Evolutionary conservation across 2,797 vertebrate genomes (phyloP).

Genomic region (Eutrigla gurnardus): DNA sequence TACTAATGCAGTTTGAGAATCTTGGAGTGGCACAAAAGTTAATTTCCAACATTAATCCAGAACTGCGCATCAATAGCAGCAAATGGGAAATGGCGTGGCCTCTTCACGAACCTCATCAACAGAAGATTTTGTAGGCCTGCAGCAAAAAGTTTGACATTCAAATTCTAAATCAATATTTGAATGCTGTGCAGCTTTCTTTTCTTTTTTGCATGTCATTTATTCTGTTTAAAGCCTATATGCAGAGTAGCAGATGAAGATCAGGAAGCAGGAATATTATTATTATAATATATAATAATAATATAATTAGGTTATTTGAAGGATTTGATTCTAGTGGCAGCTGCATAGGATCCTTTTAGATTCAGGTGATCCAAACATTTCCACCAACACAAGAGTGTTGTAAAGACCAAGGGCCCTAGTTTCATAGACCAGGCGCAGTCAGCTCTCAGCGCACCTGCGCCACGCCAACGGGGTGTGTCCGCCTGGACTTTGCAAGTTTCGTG

Average conservation of each 20-base stretch:
- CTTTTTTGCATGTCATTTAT: not conserved
- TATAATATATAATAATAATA: no score
- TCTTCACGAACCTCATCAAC: not conserved
- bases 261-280: not conserved
- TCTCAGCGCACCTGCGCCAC: no score
- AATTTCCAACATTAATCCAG: not conserved
- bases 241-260: not conserved
- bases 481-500: no score
- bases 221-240: not conserved
- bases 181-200: not conserved
- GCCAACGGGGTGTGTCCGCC: no score
- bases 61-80: not conserved
- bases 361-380: not conserved
- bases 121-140: not conserved
- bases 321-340: not conserved
- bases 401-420: not conserved
- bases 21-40: no score
- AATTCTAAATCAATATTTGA: conserved; percentile 3
- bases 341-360: not conserved
- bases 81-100: not conserved
- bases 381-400: not conserved
- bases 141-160: not conserved
- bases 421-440: no score
- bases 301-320: not conserved
- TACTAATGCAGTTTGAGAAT: no score